Conservation (phyloP, 92 coral and sea anemone genomes). For the Porites rus region DNA sequence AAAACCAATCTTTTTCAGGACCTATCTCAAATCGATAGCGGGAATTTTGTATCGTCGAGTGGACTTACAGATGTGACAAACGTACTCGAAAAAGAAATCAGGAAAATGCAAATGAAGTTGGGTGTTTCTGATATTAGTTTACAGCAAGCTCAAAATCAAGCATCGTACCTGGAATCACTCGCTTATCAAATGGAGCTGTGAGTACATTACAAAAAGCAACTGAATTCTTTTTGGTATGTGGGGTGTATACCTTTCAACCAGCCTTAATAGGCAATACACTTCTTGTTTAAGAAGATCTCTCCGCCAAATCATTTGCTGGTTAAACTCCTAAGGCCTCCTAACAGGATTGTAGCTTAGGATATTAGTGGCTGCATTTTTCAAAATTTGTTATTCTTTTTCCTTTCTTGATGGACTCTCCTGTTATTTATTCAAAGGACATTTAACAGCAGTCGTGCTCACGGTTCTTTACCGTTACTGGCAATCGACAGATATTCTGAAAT, state of each 20-base stretch:
- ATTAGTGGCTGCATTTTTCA: too few relatives aligned
- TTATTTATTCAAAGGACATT: conserved; percentile 52
- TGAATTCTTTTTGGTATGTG: not conserved
- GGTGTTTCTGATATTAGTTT: conserved; percentile 40
- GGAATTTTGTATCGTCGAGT: conserved; percentile 70
- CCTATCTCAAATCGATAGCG: conserved; percentile 55
- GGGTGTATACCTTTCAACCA: too few relatives aligned
- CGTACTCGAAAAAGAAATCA: conserved; percentile 57
- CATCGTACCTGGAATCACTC: conserved; percentile 51
- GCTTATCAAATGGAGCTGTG: conserved; percentile 77
- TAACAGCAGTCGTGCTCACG: conserved; percentile 57
- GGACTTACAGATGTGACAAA: conserved; percentile 76
- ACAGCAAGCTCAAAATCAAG: conserved; percentile 62
- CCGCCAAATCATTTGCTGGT: too few relatives aligned
- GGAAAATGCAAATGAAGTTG: conserved; percentile 35
- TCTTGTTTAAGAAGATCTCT: too few relatives aligned
- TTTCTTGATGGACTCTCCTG: not conserved
- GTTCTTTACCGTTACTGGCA: conserved; percentile 53
- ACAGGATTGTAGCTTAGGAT: too few relatives aligned
- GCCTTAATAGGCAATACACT: too few relatives aligned
- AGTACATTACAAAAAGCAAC: not conserved
- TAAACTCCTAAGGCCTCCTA: too few relatives aligned
- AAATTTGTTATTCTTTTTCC: not conserved
- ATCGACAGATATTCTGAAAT: conserved; percentile 62
- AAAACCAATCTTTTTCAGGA: conserved; percentile 35